A percentile compares a stretch with the other conserved stretches of the same genome.
These are phyloP conservation scores for Ptychoptera albimana DNA, from an alignment of 2,888 invertebrate species.

Conservation along the genomic window DNA sequence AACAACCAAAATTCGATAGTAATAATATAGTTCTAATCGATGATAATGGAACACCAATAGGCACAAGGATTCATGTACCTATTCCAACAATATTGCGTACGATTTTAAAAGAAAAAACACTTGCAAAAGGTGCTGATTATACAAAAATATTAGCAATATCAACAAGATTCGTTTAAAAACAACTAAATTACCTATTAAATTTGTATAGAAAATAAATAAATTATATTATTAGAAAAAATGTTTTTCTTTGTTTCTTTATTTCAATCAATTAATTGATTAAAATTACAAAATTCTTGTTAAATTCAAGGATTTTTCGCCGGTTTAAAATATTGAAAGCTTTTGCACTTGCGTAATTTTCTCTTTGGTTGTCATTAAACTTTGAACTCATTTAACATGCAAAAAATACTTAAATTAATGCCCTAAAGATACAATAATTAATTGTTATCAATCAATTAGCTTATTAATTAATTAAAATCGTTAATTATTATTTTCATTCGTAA, in stretches of 20 bases:
- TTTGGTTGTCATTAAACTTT: no score
- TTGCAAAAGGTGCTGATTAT: slow-evolving; percentile 73
- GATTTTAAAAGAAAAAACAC: slow-evolving; percentile 64
- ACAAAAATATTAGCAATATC: slow-evolving; percentile 86
- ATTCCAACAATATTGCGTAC: slow-evolving; percentile 80
- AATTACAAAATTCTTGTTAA: no score
- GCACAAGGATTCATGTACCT: slow-evolving; percentile 89
- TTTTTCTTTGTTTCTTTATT: neutral
- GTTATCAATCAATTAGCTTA: no score
- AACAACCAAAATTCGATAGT: slow-evolving; percentile 81
- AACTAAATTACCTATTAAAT: neutral
- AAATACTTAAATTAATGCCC: no score
- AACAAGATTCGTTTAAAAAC: slow-evolving; percentile 59
- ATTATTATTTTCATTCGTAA: neutral
- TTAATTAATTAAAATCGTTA: neutral
- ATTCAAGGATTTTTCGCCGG: no score
- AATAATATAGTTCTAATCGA: slow-evolving; percentile 94
- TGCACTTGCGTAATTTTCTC: no score
- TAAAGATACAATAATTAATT: no score
- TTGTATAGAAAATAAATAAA: neutral
- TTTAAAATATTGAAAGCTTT: no score
- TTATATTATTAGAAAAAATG: neutral
- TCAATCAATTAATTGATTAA: neutral
- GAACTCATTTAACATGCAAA: no score
- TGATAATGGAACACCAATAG: slow-evolving; percentile 85